Conservation (phyloP, 2,113 vertebrate genomes). For the Marmota flaviventris region DNA sequence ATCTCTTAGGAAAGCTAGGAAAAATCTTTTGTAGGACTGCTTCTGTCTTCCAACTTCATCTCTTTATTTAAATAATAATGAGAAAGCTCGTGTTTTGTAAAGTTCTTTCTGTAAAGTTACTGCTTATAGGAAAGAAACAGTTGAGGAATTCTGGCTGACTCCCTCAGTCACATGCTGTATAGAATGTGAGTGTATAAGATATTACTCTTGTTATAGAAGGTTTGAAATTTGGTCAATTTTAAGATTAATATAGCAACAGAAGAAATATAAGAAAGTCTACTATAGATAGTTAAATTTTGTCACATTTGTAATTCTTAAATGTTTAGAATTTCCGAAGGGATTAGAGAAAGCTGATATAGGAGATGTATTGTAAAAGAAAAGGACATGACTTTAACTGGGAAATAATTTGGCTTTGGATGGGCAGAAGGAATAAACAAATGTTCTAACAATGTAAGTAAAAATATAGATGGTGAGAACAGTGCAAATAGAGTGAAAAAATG, state of each 20-base stretch:
- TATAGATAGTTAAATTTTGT: constrained; percentile 36
- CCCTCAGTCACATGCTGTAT: background rate
- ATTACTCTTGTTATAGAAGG: constrained; percentile 18
- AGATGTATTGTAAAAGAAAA: background rate
- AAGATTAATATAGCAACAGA: background rate
- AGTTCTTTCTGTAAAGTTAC: constrained; percentile 36
- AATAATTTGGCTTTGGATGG: constrained; percentile 38
- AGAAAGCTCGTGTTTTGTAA: constrained; percentile 37
- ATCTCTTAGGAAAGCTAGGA: constrained; percentile 24
- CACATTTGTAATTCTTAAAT: constrained; percentile 20
- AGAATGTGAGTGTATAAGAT: background rate
- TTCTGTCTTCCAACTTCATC: background rate
- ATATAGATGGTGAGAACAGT: background rate
- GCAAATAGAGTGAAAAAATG: background rate
- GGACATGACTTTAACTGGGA: background rate
- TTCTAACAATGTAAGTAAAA: background rate
- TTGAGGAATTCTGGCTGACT: background rate
- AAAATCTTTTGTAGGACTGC: background rate
- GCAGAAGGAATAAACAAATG: background rate
- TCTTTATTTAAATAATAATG: constrained; percentile 47
- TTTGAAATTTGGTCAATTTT: constrained; percentile 18
- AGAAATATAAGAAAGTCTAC: background rate
- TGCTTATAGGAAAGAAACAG: constrained; percentile 7
- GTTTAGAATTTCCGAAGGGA: constrained; percentile 51
- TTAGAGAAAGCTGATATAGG: background rate